Base-by-base conservation (phyloP, 1,140 invertebrate genomes). In the Tachypleus tridentatus region DNA sequence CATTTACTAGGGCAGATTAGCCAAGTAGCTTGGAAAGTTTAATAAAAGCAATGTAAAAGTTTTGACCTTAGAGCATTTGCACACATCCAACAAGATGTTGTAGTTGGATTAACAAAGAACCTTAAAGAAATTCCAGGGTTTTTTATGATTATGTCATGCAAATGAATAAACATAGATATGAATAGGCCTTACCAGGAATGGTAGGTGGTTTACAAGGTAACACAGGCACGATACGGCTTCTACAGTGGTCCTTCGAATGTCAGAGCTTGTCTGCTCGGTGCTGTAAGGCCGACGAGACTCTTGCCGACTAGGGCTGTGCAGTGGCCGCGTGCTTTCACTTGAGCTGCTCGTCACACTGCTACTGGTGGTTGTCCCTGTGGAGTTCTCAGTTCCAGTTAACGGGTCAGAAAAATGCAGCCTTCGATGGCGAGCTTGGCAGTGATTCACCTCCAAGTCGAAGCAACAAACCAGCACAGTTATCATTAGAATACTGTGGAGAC, bases 141-240 rank as follows among this genome's bases (percentile, higher is more conserved):
- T 29, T 29, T 29, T 29, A 29, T 29, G 29, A 29, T 29, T 29
- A 29, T 29, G 29, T 29, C 29, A 29, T 29, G 29, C 29, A 29
- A 29, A 29, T 29, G 29, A 29, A 29, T 29, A 29, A 29, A 29
- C 29, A 29, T 29, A 29, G 29, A 29, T 29, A 29, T 29, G 29
- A 29, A 29, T 29, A 29, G 29, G 53, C 7, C 81, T 82, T 74
- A 83, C 82, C 74, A 83, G 72, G 29, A 81, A 72, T 5, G 82
- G 82, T 49, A 82, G 66, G 71, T 83, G 81, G 72, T 82, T 81
- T 65, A 81, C 73, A 11, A 80, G 70, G 68, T 81, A 81, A 56
- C 68, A 71, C n/a, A 82, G 74, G 29, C 76, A 72, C 49, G 81
- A 66, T 50, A 81, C 73, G 3, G 79, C 76, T 61, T 77, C 71